A percentile compares a stretch with the other conserved stretches of the same genome.
Conservation (phyloP, 2,797 vertebrate species). For the Tolypeutes matacus region DNA sequence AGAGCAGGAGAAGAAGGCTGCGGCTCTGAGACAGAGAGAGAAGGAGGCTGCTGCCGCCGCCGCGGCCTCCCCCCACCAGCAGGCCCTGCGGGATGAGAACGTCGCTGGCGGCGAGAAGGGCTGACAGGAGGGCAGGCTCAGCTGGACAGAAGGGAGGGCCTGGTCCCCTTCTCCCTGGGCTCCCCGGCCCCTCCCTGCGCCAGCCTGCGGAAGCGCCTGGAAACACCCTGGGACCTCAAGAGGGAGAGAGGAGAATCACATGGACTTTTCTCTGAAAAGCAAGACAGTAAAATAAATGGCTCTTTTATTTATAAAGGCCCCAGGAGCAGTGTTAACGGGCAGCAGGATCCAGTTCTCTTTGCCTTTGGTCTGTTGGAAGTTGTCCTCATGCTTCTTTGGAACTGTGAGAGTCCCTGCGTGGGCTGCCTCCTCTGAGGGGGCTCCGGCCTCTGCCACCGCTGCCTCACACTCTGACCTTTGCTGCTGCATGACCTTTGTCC, state of each 20-base stretch:
- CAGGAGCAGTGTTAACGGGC: conserved; percentile 81
- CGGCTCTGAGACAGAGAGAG: conserved; percentile 92
- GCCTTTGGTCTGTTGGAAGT: conserved; percentile 75
- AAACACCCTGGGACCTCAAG: background rate
- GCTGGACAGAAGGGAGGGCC: conserved; percentile 72
- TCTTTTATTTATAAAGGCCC: conserved; percentile 86
- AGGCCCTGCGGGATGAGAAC: conserved; percentile 89
- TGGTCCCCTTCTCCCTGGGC: conserved; percentile 67
- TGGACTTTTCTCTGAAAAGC: conserved; percentile 57
- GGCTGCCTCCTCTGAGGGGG: background rate
- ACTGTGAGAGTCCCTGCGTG: background rate
- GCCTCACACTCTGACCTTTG: background rate
- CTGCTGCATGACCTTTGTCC: background rate
- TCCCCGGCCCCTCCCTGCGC: conserved; percentile 58
- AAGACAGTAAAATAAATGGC: conserved; percentile 75
- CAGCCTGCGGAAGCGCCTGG: background rate
- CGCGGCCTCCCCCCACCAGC: conserved; percentile 86
- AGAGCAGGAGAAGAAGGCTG: conserved; percentile 98
- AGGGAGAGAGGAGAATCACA: background rate
- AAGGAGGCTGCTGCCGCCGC: conserved; percentile 89
- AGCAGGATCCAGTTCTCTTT: conserved; percentile 86
- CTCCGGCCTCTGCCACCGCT: background rate
- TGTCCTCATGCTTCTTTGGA: conserved; percentile 74
- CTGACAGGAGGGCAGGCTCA: conserved; percentile 72
- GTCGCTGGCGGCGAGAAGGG: conserved; percentile 88